These are phyloP conservation scores for Sebastes hubbsi DNA, from an alignment of 2,797 vertebrate genomes.

Conservation along the genomic window DNA sequence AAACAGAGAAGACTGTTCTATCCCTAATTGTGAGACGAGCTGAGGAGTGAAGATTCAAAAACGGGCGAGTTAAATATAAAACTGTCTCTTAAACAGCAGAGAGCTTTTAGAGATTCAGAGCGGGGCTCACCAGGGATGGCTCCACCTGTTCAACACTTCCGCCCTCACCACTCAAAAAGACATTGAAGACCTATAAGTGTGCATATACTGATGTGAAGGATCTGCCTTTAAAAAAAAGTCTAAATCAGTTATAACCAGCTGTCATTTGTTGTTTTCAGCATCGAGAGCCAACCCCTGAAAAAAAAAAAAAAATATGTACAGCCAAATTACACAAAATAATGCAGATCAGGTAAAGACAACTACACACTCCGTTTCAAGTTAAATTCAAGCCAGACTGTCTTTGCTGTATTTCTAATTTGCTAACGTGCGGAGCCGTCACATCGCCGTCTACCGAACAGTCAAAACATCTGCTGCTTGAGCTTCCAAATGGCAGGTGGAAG, in stretches of 20 bases:
- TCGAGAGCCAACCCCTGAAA: background rate
- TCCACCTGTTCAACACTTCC: conserved; percentile 56
- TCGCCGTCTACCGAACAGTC: conserved; percentile 8
- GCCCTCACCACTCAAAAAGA: background rate
- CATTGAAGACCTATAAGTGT: background rate
- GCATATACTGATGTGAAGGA: background rate
- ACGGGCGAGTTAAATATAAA: conserved; percentile 64
- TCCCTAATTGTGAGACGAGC: conserved; percentile 40
- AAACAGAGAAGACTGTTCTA: conserved; percentile 24
- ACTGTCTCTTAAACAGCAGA: conserved; percentile 44
- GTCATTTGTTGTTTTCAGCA: background rate
- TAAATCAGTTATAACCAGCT: background rate
- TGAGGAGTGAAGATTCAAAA: conserved; percentile 46
- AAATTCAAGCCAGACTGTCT: conserved; percentile 14
- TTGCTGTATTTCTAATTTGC: conserved; percentile 30
- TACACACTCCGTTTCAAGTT: background rate
- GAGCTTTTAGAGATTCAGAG: conserved; percentile 22
- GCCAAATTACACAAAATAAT: conserved; percentile 13
- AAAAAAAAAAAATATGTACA: background rate
- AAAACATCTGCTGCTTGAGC: conserved; percentile 62
- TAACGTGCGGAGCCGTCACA: conserved; percentile 20
- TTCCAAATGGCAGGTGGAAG: conserved; percentile 53
- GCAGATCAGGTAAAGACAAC: conserved; percentile 14
- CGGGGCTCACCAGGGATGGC: conserved; percentile 32
- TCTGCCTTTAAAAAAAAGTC: background rate